phyloP scores from a whole-genome alignment of 2,888 invertebrate genomes.

The Congeria kusceri region DNA sequence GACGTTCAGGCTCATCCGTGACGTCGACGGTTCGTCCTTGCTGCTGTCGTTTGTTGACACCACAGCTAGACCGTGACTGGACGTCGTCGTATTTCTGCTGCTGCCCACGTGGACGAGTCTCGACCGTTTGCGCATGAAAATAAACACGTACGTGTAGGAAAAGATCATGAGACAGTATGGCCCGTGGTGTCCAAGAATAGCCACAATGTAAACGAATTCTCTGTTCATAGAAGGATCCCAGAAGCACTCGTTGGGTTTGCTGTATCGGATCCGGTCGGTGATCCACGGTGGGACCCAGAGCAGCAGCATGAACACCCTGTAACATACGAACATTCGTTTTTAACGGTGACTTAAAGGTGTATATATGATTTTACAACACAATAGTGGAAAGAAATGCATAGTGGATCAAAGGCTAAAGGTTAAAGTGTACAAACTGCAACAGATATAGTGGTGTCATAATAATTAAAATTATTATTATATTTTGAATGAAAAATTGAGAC shows the following conservation, averaged over 20 bases:
- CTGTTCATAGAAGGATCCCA: conserved; percentile 82
- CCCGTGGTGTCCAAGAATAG: conserved; percentile 81
- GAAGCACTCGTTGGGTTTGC: conserved; percentile 70
- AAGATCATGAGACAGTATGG: conserved; percentile 76
- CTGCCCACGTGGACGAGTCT: conserved; percentile 25
- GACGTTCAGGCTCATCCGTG: no score
- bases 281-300: conserved; percentile 81
- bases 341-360: no score
- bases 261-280: conserved; percentile 74
- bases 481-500: no score
- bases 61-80: no score
- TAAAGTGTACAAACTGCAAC: no score
- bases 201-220: conserved; percentile 80
- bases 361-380: no score
- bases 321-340: conserved; percentile 17
- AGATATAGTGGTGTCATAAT: no score
- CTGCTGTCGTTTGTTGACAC: not conserved
- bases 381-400: no score
- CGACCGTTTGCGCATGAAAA: conserved; percentile 67
- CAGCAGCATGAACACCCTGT: conserved; percentile 77
- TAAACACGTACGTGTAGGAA: conserved; percentile 76
- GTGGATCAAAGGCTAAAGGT: no score
- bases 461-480: no score
- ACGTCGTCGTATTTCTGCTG: no score
- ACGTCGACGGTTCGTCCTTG: no score